Base-by-base conservation (phyloP, 2,113 vertebrate genomes). In the Sinocyclocheilus rhinocerous region DNA sequence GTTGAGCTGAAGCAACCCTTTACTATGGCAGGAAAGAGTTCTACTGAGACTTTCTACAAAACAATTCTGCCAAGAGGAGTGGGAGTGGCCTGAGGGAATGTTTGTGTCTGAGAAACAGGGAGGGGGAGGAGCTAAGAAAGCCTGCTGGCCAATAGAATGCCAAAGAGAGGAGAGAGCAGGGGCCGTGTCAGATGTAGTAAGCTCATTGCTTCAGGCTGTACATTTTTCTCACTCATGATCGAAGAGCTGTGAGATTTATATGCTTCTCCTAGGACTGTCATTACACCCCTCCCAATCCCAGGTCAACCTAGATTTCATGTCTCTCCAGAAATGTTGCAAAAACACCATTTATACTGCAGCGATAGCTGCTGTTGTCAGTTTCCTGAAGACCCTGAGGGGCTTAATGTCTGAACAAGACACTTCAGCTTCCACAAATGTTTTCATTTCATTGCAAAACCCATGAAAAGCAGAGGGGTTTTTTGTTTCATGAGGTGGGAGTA, bases 1-100 rank as follows among this genome's bases (percentile, higher is more conserved):
- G 33, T 39, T 81, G 15, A 61, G 29, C 20, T 50, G 7, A 65
- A 24, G 22, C 42, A 72, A 48, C 15, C 67, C 15, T 55, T 69
- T 63, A 39, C 45, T 75, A 57, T 12, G 22, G 20, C 65, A 69
- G 52, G 70, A 80, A 69, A 48, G 85, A 24, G 13, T 69, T 0
- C 83, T 45, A 85, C 59, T 57, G 75, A 85, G 69, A 36, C 61
- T 79, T 85, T 81, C 73, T 88, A 81, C 86, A 89, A 90, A 89
- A 87, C 87, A 91, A 84, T 55, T 81, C 65, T 85, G 85, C 85
- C 85, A 83, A 87, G 83, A 61, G 84, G 80, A 76, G 85, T 67
- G 78, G 90, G 90, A 76, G 79, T 65, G 84, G 86, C 36, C 36
- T 75, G 10, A 3, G 61, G 5, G 82, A 65, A 83, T 77, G 77